Base-by-base conservation (phyloP, 2,113 vertebrate species). In the Megaleporinus macrocephalus region DNA sequence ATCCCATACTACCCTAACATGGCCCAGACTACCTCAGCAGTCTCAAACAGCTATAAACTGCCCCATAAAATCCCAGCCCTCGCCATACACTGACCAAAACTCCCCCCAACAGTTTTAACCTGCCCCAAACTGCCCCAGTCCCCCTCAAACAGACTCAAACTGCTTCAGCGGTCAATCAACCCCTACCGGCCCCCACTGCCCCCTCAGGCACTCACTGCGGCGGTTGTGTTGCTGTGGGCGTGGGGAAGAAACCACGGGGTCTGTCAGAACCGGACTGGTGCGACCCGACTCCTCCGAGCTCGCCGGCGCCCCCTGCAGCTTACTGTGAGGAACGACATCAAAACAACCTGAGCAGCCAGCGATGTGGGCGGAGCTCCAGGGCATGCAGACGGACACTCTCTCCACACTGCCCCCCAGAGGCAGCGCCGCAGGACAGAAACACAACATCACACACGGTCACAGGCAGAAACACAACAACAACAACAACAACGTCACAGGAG, bases 301-400 rank as follows among this genome's bases (percentile, higher is more conserved):
- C 81, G 93, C 30, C 57, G 94, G 93, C 57, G 90, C 87, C 90
- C 91, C 91, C 80, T 93, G 94, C 0, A 92, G 92, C 86, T 95
- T 97, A 86, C 97, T 98, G 95, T 93, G 89, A 92, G 93, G 90
- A 90, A 62, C 73, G 85, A 93, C 90, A 94, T 91, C 90, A 85
- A 95, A 90, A 94, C 93, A 95, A 88, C 91, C 94, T 92, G 93
- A 94, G 91, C 93, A 94, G 93, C 92, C 91, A 86, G 91, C 87
- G 87, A 93, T 89, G 88, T 92, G 86, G 16, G 88, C 86, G 79
- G 85, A 83, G 59, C 83, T 92, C 92, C 94, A 94, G 76, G 93
- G 86, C 86, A 93, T 89, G 91, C 93, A 95, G 84, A 92, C 75
- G 79, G 85, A 87, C 68, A 79, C 85, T 79, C 81, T 83, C 83